Evolutionary conservation across 1,140 invertebrate genomes (phyloP).

Genomic region (Linepithema humile): DNA sequence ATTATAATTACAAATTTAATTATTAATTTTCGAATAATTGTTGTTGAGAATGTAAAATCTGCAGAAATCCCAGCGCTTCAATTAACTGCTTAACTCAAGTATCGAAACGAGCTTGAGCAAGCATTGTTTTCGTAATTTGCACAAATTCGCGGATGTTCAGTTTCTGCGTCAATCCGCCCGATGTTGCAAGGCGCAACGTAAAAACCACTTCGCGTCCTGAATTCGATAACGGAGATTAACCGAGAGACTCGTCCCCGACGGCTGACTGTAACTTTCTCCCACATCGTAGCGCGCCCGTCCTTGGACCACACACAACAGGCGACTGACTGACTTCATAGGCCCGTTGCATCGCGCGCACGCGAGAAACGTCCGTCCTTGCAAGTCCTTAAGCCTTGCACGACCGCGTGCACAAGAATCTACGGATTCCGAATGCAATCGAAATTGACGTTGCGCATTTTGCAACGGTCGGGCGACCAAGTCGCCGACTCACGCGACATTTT

Average conservation of each 20-base stretch:
- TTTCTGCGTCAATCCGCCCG: neutral
- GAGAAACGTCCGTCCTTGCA: slow-evolving; percentile 47
- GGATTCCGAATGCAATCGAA: slow-evolving; percentile 7
- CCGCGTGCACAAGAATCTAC: neutral
- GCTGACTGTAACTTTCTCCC: slow-evolving; percentile 61
- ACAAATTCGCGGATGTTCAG: neutral
- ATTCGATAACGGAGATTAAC: slow-evolving; percentile 60
- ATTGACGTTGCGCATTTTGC: slow-evolving; percentile 4
- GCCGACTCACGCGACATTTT: slow-evolving; percentile 25
- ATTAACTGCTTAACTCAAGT: neutral
- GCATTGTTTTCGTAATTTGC: neutral
- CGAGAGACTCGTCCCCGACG: slow-evolving; percentile 49
- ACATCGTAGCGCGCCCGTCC: slow-evolving; percentile 54
- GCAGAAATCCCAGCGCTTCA: neutral
- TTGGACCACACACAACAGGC: slow-evolving; percentile 31
- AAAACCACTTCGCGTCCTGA: slow-evolving; percentile 30
- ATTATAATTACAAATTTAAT: neutral
- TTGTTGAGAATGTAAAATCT: neutral
- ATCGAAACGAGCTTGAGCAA: neutral
- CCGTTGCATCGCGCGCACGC: slow-evolving; percentile 39
- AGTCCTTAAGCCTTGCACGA: neutral
- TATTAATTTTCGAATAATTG: neutral
- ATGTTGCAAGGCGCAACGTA: neutral
- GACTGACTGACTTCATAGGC: slow-evolving; percentile 30
- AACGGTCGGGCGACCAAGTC: too few relatives aligned